These are phyloP conservation scores for Mystacides longicornis DNA, from an alignment of 2,888 invertebrate species.

Conservation along the genomic window DNA sequence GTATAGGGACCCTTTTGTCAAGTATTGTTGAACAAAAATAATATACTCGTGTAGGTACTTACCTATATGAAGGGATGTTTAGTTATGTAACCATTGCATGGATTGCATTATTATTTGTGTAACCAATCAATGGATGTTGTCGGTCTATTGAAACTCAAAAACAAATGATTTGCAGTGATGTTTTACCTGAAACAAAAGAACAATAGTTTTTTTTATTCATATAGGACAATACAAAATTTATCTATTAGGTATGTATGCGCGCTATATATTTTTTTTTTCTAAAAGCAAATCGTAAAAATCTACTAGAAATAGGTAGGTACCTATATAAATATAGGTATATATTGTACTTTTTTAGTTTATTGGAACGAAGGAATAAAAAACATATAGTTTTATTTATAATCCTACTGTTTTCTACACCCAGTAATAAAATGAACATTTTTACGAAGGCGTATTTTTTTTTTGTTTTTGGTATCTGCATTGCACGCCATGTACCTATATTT, in stretches of 20 bases:
- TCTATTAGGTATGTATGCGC: no score
- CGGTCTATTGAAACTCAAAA: background rate
- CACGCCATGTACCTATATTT: no score
- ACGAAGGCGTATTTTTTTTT: no score
- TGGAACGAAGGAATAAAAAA: background rate
- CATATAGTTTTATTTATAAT: no score
- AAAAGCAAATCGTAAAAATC: background rate
- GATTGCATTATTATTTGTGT: background rate
- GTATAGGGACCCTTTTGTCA: background rate
- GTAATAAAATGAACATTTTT: no score
- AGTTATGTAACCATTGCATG: background rate
- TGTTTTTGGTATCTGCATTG: no score
- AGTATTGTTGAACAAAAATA: background rate
- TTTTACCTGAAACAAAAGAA: constrained; percentile 2
- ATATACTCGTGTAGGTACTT: no score
- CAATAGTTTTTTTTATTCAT: no score
- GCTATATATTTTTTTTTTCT: background rate
- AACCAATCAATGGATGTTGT: background rate
- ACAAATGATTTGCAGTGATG: background rate
- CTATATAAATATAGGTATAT: background rate
- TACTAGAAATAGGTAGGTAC: background rate
- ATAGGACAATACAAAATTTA: background rate
- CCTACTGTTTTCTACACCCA: no score
- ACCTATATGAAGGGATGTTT: no score
- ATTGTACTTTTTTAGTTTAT: background rate